A percentile compares a stretch with the other conserved stretches of the same genome.
Conservation (phyloP, 2,888 invertebrate genomes). For the Leptarthrus brevirostris region DNA sequence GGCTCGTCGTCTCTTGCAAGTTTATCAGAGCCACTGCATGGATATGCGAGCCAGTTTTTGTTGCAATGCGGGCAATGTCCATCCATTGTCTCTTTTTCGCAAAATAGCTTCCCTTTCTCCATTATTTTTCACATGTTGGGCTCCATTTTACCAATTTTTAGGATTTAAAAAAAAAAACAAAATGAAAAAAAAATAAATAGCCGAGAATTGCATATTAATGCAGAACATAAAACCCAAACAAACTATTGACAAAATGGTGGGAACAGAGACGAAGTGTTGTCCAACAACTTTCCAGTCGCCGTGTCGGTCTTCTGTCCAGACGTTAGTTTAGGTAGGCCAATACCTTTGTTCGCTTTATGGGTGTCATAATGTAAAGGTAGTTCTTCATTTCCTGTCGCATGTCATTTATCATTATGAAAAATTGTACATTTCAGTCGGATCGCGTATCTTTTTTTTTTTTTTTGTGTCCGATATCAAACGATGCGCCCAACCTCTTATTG, state of each 20-base stretch:
- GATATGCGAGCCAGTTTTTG: slow-evolving; percentile 16
- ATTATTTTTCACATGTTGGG: not conserved
- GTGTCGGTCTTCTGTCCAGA: not conserved
- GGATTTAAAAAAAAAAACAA: not conserved
- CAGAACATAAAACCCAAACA: not conserved
- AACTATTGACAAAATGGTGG: not conserved
- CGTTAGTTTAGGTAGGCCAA: slow-evolving; percentile 13
- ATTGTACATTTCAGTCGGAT: slow-evolving; percentile 33
- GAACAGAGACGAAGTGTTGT: slow-evolving; percentile 29
- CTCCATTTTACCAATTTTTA: slow-evolving; percentile 9
- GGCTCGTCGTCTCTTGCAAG: not conserved
- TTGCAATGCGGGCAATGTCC: slow-evolving; percentile 42
- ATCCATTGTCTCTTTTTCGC: slow-evolving; percentile 2
- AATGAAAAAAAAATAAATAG: not conserved
- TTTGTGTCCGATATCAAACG: not conserved
- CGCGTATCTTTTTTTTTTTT: slow-evolving; percentile 10
- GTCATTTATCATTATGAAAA: slow-evolving; percentile 47
- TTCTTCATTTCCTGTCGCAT: slow-evolving; percentile 40
- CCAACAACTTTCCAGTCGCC: slow-evolving; percentile 38
- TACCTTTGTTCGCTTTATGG: slow-evolving; percentile 26
- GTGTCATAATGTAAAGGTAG: slow-evolving; percentile 26
- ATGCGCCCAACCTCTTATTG: not conserved
- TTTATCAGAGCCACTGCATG: not conserved
- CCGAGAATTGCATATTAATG: not conserved
- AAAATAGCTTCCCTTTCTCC: not conserved